These are phyloP conservation scores for Itoplectis maculator DNA, from an alignment of 2,888 invertebrate genomes.

Conservation along the genomic window DNA sequence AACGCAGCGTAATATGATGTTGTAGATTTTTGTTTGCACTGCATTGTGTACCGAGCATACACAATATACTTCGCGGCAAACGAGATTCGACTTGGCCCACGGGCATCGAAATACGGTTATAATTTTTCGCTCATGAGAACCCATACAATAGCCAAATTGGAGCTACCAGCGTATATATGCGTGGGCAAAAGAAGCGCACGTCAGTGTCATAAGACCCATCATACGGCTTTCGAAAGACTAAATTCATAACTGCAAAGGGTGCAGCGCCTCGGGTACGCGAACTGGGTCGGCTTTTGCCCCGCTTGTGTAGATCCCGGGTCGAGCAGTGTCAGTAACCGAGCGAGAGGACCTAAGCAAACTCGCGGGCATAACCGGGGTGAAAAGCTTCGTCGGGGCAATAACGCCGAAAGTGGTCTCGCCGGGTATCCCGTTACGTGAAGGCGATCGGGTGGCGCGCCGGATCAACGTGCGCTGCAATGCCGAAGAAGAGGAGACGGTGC, in stretches of 20 bases:
- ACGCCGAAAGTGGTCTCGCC: constrained; percentile 41
- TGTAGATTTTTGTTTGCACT: not conserved
- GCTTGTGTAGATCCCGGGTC: not conserved
- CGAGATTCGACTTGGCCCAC: constrained; percentile 40
- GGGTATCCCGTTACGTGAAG: constrained; percentile 37
- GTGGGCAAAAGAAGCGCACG: constrained; percentile 4
- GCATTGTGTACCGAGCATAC: not conserved
- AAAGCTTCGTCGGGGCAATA: constrained; percentile 43
- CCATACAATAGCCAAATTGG: constrained; percentile 58
- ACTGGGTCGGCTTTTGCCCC: not conserved
- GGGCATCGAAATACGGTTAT: constrained; percentile 70
- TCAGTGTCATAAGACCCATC: not conserved
- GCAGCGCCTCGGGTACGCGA: not conserved
- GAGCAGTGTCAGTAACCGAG: constrained; percentile 32
- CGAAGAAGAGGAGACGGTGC: not conserved
- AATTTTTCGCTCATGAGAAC: constrained; percentile 69
- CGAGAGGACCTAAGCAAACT: constrained; percentile 70
- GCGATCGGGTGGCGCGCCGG: constrained; percentile 20
- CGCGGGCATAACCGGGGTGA: constrained; percentile 31
- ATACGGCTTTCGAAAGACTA: not conserved
- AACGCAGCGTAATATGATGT: not conserved
- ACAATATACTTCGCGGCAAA: constrained; percentile 22
- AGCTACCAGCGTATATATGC: not conserved
- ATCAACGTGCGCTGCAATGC: not conserved
- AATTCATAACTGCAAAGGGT: not conserved